These are phyloP conservation scores for Henricia sp. DNA, from an alignment of 53 echinoderm and acorn worm genomes.

Conservation along the genomic window DNA sequence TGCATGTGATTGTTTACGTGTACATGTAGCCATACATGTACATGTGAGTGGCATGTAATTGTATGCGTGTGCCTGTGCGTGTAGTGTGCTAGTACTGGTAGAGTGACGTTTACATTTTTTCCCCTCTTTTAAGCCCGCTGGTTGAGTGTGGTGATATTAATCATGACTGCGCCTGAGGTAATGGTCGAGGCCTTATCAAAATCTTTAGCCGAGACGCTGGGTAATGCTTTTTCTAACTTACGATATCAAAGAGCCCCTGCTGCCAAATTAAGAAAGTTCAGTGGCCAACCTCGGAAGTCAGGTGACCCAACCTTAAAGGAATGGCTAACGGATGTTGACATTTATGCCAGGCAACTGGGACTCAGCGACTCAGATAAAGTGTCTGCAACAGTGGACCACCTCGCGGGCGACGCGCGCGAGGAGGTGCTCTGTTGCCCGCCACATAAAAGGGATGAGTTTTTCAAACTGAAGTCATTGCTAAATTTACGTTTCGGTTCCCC, in stretches of 20 bases:
- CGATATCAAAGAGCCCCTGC: conserved; percentile 33
- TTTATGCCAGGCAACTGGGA: conserved; percentile 6
- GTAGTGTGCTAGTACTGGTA: too few species aligned
- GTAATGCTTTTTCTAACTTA: conserved; percentile 26
- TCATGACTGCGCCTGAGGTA: conserved; percentile 26
- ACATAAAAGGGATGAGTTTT: background rate
- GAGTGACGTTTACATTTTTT: too few species aligned
- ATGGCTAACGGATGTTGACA: conserved; percentile 18
- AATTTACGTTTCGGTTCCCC: conserved; percentile 1
- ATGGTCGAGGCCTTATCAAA: conserved; percentile 36
- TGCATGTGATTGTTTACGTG: too few species aligned
- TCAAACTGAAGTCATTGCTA: background rate
- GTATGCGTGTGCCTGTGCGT: too few species aligned
- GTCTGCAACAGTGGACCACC: conserved; percentile 29
- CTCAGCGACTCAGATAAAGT: conserved; percentile 24
- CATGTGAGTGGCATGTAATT: too few species aligned
- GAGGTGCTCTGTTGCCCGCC: conserved; percentile 32
- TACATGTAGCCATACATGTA: too few species aligned
- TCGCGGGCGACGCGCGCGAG: conserved; percentile 23
- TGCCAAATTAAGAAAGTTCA: conserved; percentile 17
- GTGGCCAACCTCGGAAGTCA: conserved; percentile 12
- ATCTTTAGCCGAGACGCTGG: conserved; percentile 25
- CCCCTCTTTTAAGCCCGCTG: background rate
- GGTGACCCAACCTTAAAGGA: conserved; percentile 34
- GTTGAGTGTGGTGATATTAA: background rate